phyloP scores from a whole-genome alignment of 92 coral and sea anemone genomes.

The Porites lobata region DNA sequence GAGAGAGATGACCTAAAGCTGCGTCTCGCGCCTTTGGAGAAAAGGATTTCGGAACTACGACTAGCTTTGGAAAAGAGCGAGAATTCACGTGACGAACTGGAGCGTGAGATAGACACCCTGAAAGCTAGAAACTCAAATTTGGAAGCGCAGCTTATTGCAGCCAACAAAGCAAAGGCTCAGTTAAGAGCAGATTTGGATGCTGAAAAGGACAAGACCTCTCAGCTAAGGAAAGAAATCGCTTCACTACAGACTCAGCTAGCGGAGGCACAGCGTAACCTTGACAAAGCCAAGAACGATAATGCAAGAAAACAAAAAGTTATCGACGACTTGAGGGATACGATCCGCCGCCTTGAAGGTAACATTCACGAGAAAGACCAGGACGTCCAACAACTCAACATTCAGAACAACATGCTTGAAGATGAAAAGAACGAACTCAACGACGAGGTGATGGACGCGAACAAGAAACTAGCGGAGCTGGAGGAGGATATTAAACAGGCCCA shows the following conservation, averaged over 20 bases:
- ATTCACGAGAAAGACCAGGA: constrained; percentile 92
- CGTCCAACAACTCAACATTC: constrained; percentile 86
- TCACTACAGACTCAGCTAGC: constrained; percentile 81
- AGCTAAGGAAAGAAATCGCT: constrained; percentile 89
- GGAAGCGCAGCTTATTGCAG: constrained; percentile 88
- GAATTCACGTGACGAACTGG: constrained; percentile 93
- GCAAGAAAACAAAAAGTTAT: constrained; percentile 92
- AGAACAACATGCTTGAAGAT: constrained; percentile 96
- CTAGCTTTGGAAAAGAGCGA: constrained; percentile 89
- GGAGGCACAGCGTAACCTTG: constrained; percentile 87
- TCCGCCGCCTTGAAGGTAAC: constrained; percentile 86
- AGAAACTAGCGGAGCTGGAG: constrained; percentile 84
- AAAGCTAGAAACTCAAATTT: constrained; percentile 85
- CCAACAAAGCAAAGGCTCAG: constrained; percentile 85
- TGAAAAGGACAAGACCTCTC: constrained; percentile 87
- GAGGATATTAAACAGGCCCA: constrained; percentile 82
- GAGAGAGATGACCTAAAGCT: constrained; percentile 97
- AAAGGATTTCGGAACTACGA: constrained; percentile 86
- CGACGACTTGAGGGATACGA: constrained; percentile 90
- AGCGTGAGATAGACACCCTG: constrained; percentile 80
- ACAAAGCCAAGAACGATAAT: constrained; percentile 90
- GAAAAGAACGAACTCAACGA: constrained; percentile 95
- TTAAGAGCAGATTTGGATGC: constrained; percentile 90
- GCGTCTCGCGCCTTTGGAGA: constrained; percentile 88
- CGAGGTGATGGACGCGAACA: constrained; percentile 88